These are phyloP conservation scores for Trematomus bernacchii DNA, from an alignment of 2,797 vertebrate species.

Conservation along the genomic window DNA sequence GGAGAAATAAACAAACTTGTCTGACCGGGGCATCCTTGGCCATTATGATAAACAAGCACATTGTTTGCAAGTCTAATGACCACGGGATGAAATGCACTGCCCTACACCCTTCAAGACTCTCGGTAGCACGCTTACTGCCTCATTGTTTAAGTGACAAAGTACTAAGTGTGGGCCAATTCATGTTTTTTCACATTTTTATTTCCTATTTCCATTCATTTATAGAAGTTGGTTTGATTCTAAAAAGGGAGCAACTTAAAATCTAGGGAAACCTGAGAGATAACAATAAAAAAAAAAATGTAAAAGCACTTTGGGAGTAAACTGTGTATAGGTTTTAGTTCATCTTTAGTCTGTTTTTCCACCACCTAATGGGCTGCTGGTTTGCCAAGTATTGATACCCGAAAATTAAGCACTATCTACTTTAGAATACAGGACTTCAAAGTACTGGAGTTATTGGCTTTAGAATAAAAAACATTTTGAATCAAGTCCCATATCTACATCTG, in stretches of 20 bases:
- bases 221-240: neutral
- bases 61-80: slow-evolving; percentile 78
- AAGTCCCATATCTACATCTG: too few species aligned
- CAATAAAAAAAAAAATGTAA: neutral
- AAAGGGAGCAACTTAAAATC: neutral
- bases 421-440: too few species aligned
- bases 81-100: slow-evolving; percentile 43
- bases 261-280: neutral
- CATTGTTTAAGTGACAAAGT: slow-evolving; percentile 32
- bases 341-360: too few species aligned
- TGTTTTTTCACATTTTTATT: neutral
- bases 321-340: too few species aligned
- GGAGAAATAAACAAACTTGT: slow-evolving; percentile 79
- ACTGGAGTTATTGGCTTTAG: too few species aligned
- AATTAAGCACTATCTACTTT: too few species aligned
- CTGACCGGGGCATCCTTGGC: slow-evolving; percentile 71
- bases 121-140: slow-evolving; percentile 28
- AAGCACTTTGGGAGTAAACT: neutral
- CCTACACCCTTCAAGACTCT: slow-evolving; percentile 57
- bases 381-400: too few species aligned
- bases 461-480: too few species aligned
- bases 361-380: too few species aligned
- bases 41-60: slow-evolving; percentile 76
- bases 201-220: neutral
- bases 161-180: neutral